Evolutionary conservation across 1,140 invertebrate species (phyloP).

Genomic region (Drosophila ananassae): DNA sequence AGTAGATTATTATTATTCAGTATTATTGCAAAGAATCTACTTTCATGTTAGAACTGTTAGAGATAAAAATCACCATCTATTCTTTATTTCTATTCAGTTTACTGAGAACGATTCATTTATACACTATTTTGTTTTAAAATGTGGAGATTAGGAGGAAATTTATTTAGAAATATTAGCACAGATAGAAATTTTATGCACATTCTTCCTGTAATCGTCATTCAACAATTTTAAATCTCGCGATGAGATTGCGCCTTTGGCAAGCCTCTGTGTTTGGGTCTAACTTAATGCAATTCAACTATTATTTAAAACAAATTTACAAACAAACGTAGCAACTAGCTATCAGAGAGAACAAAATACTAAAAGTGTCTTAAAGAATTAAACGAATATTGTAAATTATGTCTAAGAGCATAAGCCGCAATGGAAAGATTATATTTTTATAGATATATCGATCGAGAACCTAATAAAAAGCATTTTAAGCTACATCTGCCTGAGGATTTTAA

Average conservation of each 20-base stretch:
- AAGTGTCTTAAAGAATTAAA: constrained; percentile 47
- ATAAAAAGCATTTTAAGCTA: constrained; percentile 20
- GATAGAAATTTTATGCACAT: neutral
- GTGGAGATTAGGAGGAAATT: neutral
- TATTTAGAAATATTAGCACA: neutral
- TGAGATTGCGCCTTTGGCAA: constrained; percentile 14
- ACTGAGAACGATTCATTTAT: neutral
- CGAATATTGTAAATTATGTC: constrained; percentile 44
- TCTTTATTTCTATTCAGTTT: neutral
- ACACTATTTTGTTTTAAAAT: neutral
- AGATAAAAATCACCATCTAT: constrained; percentile 17
- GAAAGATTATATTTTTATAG: constrained; percentile 43
- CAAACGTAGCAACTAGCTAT: constrained; percentile 8
- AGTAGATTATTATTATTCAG: constrained; percentile 27
- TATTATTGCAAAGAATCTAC: constrained; percentile 26
- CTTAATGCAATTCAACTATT: neutral
- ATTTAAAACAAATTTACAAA: constrained; percentile 24
- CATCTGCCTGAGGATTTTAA: constrained; percentile 43
- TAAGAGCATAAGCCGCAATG: constrained; percentile 12
- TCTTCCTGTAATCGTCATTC: neutral
- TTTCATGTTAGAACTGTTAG: constrained; percentile 9
- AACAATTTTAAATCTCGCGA: constrained; percentile 11
- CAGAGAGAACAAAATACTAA: constrained; percentile 39
- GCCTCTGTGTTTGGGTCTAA: constrained; percentile 4
- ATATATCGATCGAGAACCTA: constrained; percentile 11